Evolutionary conservation across 2,888 invertebrate genomes (phyloP).

Genomic region (Leucophenga montana): DNA sequence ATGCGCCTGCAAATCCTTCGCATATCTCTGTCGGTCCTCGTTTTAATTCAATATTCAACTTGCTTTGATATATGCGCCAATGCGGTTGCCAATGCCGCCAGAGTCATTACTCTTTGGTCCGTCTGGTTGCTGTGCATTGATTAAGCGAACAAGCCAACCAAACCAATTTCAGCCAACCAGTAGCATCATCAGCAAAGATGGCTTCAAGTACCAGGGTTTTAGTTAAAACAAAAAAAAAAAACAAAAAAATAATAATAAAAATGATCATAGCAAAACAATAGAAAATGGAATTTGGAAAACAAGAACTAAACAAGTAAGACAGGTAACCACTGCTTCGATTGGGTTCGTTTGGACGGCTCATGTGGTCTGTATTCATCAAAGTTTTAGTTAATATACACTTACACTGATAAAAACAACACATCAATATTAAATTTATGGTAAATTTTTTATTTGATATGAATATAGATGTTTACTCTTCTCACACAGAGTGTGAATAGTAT

Average conservation of each 20-base stretch:
- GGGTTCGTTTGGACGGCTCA: background rate
- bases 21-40: background rate
- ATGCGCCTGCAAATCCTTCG: background rate
- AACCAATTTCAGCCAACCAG: constrained; percentile 9
- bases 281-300: constrained; percentile 21
- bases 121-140: constrained; percentile 16
- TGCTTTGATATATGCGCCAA: constrained; percentile 31
- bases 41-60: constrained; percentile 41
- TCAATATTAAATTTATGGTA: too few species aligned
- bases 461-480: too few species aligned
- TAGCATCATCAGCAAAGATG: background rate
- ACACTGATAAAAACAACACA: too few species aligned
- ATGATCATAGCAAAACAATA: constrained; percentile 37
- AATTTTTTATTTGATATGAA: background rate
- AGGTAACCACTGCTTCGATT: background rate
- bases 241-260: background rate
- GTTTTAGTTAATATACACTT: constrained; percentile 41
- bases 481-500: too few species aligned
- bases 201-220: background rate
- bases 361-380: constrained; percentile 34
- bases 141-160: constrained; percentile 12
- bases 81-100: constrained; percentile 20
- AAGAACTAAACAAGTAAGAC: constrained; percentile 26
- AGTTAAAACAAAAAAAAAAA: background rate
- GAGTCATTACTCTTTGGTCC: constrained; percentile 23